Percentiles rank a stretch among this genome's conserved stretches.
Conservation (phyloP, 2,888 invertebrate genomes). For the Sipha maydis region DNA sequence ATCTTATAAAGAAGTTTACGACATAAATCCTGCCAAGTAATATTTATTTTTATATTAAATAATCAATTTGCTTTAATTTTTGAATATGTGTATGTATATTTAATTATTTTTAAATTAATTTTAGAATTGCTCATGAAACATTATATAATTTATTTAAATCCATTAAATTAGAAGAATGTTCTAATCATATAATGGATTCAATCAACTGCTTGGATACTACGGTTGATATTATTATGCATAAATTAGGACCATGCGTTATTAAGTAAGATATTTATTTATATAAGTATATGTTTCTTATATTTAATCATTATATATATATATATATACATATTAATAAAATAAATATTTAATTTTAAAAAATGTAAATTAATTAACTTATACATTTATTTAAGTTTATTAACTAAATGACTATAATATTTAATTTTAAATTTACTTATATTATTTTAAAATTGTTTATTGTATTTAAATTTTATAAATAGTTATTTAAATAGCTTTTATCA, state of each 20-base stretch:
- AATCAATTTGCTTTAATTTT: neutral
- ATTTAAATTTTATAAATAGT: too few species aligned
- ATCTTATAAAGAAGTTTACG: conserved; percentile 76
- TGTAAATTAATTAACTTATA: too few species aligned
- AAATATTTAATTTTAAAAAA: too few species aligned
- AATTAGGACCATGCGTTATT: conserved; percentile 49
- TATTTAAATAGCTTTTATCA: too few species aligned
- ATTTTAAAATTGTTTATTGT: too few species aligned
- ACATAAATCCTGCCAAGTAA: conserved; percentile 69
- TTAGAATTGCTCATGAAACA: conserved; percentile 54
- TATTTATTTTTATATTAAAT: neutral
- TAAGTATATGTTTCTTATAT: neutral
- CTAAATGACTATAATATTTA: too few species aligned
- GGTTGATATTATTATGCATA: conserved; percentile 54
- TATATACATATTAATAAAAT: too few species aligned
- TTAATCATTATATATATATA: neutral
- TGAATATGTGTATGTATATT: neutral
- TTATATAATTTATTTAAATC: conserved; percentile 48
- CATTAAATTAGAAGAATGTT: conserved; percentile 38
- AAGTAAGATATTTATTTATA: conserved; percentile 29
- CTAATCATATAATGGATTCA: conserved; percentile 39
- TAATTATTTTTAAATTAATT: neutral
- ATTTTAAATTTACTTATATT: too few species aligned
- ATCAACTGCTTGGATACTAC: conserved; percentile 32
- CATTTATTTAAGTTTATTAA: too few species aligned